Percentiles rank a stretch among this genome's conserved stretches.
phyloP scores from a whole-genome alignment of 2,113 vertebrate species.

The Glareola pratincola region DNA sequence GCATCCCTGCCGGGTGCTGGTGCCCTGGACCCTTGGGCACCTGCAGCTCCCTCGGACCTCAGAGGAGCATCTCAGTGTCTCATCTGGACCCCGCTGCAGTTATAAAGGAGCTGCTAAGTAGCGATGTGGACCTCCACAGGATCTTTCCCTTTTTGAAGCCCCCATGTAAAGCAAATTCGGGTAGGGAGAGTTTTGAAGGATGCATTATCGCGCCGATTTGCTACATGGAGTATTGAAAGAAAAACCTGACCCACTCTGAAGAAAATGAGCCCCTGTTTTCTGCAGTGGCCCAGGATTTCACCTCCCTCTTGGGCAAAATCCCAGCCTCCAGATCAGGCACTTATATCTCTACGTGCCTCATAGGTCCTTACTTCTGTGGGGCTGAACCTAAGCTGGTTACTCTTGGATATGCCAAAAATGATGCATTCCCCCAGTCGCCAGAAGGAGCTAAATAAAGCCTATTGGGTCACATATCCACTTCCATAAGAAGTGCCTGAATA shows the following conservation, averaged over 20 bases:
- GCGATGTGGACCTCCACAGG: neutral
- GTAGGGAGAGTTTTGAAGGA: neutral
- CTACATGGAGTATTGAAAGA: rapidly evolving
- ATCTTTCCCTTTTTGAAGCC: neutral
- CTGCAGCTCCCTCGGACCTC: neutral
- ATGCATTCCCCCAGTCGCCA: neutral
- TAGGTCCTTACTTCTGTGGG: neutral
- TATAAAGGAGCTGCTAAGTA: neutral
- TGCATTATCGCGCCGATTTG: neutral
- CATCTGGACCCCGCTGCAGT: rapidly evolving
- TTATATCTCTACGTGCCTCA: neutral
- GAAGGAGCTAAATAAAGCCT: neutral
- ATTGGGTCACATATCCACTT: neutral
- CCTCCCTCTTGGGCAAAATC: neutral
- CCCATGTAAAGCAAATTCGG: neutral
- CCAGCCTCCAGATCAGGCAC: neutral
- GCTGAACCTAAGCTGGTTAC: neutral
- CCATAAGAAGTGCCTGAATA: neutral
- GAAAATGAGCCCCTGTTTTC: rapidly evolving
- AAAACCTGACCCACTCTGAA: neutral
- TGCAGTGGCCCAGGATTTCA: neutral
- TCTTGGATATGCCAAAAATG: neutral
- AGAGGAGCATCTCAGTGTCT: neutral
- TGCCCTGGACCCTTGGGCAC: neutral
- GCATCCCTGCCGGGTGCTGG: neutral